phyloP scores from a whole-genome alignment of 2,888 invertebrate species.

The Eupithecia tripunctaria region DNA sequence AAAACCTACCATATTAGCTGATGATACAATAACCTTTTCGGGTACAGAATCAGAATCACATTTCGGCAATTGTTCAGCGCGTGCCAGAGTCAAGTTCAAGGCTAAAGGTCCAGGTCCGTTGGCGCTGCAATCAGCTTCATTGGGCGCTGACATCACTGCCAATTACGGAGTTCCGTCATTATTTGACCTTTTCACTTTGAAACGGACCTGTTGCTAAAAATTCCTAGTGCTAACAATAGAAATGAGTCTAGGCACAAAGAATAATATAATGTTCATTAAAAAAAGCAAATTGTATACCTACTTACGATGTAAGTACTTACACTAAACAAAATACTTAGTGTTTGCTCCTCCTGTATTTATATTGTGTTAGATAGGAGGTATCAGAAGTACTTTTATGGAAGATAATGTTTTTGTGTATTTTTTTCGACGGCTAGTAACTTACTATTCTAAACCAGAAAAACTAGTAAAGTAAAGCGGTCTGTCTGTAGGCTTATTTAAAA shows the following conservation, averaged over 20 bases:
- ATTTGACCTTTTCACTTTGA: slow-evolving; percentile 50
- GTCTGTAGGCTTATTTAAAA: background rate
- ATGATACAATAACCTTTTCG: background rate
- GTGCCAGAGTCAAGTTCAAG: slow-evolving; percentile 33
- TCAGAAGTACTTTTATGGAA: too few relatives aligned
- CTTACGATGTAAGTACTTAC: too few relatives aligned
- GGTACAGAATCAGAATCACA: background rate
- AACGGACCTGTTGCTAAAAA: background rate
- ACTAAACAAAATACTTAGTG: too few relatives aligned
- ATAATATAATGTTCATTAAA: too few relatives aligned
- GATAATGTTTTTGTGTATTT: background rate
- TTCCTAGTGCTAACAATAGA: background rate
- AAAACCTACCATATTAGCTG: background rate
- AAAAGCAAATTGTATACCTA: too few relatives aligned
- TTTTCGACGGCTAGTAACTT: background rate
- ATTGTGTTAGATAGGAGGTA: too few relatives aligned
- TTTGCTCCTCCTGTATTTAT: too few relatives aligned
- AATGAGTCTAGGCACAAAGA: background rate
- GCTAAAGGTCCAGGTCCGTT: slow-evolving; percentile 14
- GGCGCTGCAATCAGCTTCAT: slow-evolving; percentile 28
- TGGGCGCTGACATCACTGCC: slow-evolving; percentile 67
- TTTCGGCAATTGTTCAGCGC: slow-evolving; percentile 20
- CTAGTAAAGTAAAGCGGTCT: too few relatives aligned
- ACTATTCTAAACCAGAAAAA: background rate
- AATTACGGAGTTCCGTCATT: slow-evolving; percentile 66